Percentiles rank a stretch among this genome's conserved stretches.
Conservation (phyloP, 1,140 invertebrate genomes). For the Pseudoatta argentina region DNA sequence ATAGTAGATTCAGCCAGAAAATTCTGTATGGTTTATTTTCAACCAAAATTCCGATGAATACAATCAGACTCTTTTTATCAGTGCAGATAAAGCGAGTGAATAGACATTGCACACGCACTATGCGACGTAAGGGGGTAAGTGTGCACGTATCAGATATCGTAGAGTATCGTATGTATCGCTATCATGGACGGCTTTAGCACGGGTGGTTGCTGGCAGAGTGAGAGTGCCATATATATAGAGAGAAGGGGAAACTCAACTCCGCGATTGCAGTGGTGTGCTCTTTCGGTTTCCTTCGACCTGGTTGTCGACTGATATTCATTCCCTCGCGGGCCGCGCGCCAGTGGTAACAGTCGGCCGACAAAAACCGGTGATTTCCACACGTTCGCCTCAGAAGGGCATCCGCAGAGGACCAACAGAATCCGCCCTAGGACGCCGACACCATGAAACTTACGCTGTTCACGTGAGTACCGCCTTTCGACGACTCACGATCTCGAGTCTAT, state of each 20-base stretch:
- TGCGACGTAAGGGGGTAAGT: slow-evolving; percentile 40
- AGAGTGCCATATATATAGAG: slow-evolving; percentile 82
- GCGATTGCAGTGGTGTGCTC: slow-evolving; percentile 81
- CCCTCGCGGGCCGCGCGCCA: slow-evolving; percentile 72
- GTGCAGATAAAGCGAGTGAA: too few species aligned
- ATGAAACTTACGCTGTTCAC: slow-evolving; percentile 79
- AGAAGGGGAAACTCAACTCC: slow-evolving; percentile 82
- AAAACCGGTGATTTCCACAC: slow-evolving; percentile 52
- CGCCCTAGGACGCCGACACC: slow-evolving; percentile 54
- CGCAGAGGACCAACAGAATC: slow-evolving; percentile 30
- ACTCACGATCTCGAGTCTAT: background rate
- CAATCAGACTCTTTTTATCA: too few species aligned
- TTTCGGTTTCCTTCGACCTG: slow-evolving; percentile 69
- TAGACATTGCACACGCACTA: background rate
- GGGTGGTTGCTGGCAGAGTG: slow-evolving; percentile 76
- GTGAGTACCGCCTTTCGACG: slow-evolving; percentile 71
- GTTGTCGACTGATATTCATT: slow-evolving; percentile 78
- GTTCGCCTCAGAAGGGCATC: slow-evolving; percentile 28
- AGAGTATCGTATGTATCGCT: slow-evolving; percentile 50
- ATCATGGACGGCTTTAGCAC: slow-evolving; percentile 64
- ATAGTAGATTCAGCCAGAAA: too few species aligned
- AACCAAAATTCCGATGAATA: too few species aligned
- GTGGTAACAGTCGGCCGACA: slow-evolving; percentile 69
- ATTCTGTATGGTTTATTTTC: too few species aligned
- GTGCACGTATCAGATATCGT: slow-evolving; percentile 49